phyloP scores from a whole-genome alignment of 2,797 vertebrate species.

The Poecile montanus region DNA sequence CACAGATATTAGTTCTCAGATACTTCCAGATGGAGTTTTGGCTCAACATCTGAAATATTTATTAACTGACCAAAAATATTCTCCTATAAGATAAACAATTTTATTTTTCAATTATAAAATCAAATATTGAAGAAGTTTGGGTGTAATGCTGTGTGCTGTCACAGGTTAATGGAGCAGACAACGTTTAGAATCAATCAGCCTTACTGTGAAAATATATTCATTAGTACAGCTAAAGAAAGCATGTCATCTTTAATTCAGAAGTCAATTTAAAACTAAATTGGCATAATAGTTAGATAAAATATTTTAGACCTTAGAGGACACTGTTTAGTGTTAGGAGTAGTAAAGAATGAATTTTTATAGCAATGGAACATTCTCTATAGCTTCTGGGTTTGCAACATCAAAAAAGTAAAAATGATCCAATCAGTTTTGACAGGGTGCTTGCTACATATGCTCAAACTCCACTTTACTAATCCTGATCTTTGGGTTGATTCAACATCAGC shows the following conservation, averaged over 20 bases:
- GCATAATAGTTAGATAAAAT: neutral
- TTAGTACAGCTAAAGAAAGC: neutral
- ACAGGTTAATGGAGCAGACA: neutral
- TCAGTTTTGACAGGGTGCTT: neutral
- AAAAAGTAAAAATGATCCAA: neutral
- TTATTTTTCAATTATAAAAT: neutral
- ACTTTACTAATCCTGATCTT: neutral
- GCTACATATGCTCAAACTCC: neutral
- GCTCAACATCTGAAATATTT: slow-evolving; percentile 36
- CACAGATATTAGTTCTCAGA: neutral
- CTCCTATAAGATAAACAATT: neutral
- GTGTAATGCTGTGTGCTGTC: neutral
- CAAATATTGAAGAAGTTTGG: neutral
- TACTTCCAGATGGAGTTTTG: slow-evolving; percentile 25
- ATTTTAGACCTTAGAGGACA: neutral
- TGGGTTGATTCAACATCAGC: neutral
- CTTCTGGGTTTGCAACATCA: neutral
- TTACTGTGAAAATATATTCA: neutral
- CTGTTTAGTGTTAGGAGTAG: neutral
- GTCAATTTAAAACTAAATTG: neutral
- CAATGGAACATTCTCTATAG: neutral
- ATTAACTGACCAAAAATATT: neutral
- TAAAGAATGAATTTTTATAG: neutral
- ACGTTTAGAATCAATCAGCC: neutral
- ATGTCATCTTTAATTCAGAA: neutral